Evolutionary conservation across 2,797 vertebrate genomes (phyloP).

Genomic region (Ceyx erithaca): DNA sequence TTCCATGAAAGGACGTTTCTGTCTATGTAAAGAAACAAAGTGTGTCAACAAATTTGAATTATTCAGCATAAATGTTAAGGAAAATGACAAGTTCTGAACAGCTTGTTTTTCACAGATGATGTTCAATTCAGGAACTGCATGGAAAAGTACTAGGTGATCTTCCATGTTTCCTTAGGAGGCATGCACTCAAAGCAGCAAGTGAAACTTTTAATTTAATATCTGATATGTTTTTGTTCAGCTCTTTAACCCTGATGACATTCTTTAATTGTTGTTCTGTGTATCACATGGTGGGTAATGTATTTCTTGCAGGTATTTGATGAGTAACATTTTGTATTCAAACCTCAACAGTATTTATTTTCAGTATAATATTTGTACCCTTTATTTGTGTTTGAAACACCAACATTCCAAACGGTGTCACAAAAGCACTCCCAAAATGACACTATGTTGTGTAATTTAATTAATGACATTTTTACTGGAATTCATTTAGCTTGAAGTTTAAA

Average conservation of each 20-base stretch:
- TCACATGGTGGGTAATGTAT: not conserved
- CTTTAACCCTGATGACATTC: not conserved
- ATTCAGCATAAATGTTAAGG: not conserved
- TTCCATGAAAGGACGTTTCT: not conserved
- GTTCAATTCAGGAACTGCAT: not conserved
- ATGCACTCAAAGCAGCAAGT: not conserved
- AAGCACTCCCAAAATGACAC: not conserved
- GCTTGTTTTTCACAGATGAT: not conserved
- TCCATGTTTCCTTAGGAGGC: not conserved
- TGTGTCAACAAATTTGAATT: not conserved
- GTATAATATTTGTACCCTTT: not conserved
- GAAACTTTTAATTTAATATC: not conserved
- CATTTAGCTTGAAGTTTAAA: not conserved
- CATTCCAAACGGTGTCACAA: not conserved
- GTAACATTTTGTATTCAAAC: not conserved
- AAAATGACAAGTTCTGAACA: not conserved
- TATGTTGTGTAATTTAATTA: not conserved
- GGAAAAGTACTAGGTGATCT: not conserved
- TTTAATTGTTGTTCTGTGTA: not conserved
- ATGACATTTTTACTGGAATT: slow-evolving; percentile 22
- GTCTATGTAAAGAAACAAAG: not conserved
- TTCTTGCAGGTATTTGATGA: not conserved
- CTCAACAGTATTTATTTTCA: not conserved
- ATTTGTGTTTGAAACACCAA: not conserved
- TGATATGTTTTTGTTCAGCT: not conserved